Evolutionary conservation across 1,140 invertebrate genomes (phyloP).

Genomic region (Lepidurus arcticus): DNA sequence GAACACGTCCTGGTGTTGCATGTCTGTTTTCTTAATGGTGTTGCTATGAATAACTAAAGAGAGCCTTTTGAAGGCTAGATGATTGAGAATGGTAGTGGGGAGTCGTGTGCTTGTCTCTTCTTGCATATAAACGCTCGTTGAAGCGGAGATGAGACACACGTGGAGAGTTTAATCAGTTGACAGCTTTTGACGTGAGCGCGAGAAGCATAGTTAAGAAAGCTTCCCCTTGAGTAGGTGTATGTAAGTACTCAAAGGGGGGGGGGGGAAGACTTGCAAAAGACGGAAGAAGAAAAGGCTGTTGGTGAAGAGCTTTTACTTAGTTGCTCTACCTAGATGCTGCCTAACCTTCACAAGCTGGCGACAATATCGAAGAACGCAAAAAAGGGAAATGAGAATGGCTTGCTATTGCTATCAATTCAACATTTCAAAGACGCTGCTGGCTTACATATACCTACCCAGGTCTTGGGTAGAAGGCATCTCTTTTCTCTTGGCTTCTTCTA

Average conservation of each 20-base stretch:
- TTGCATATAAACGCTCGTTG: not conserved
- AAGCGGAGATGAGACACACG: not conserved
- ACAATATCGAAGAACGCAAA: not conserved
- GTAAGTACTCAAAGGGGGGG: not conserved
- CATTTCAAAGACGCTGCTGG: not conserved
- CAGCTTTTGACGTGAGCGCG: not conserved
- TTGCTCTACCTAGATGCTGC: not conserved
- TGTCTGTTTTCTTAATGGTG: constrained; percentile 5
- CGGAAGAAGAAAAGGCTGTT: not conserved
- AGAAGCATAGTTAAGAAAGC: not conserved
- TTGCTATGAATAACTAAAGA: constrained; percentile 5
- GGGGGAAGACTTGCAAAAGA: not conserved
- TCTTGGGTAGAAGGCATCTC: too few species aligned
- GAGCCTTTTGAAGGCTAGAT: not conserved
- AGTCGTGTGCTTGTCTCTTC: not conserved
- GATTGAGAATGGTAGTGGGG: not conserved
- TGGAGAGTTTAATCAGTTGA: constrained; percentile 19
- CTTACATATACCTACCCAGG: not conserved
- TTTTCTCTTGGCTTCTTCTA: too few species aligned
- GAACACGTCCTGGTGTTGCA: not conserved
- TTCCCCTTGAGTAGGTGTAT: not conserved
- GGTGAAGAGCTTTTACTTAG: not conserved
- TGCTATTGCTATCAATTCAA: not conserved
- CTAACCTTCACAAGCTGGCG: not conserved
- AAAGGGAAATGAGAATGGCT: not conserved